These are phyloP conservation scores for Eudemis profundana DNA, from an alignment of 2,888 invertebrate species.

Conservation along the genomic window DNA sequence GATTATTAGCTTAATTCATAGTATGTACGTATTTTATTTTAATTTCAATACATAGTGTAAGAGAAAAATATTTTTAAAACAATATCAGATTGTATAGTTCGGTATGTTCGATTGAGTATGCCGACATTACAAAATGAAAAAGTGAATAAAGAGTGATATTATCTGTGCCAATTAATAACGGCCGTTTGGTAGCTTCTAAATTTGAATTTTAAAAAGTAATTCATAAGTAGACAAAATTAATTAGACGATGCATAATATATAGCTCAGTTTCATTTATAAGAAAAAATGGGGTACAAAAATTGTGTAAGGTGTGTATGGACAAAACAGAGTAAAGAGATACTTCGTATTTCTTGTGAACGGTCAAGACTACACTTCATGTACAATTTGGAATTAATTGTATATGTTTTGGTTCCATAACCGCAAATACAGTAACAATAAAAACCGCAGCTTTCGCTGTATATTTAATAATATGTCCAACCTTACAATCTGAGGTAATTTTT, in stretches of 20 bases:
- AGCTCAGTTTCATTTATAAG: slow-evolving; percentile 40
- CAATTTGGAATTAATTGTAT: too few species aligned
- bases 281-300: slow-evolving; percentile 53
- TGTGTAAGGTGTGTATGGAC: slow-evolving; percentile 47
- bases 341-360: not conserved
- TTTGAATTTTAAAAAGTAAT: slow-evolving; percentile 28
- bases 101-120: slow-evolving; percentile 4
- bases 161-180: slow-evolving; percentile 40
- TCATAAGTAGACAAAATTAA: slow-evolving; percentile 20
- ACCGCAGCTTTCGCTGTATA: too few species aligned
- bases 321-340: slow-evolving; percentile 41
- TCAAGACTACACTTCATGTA: not conserved
- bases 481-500: too few species aligned
- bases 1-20: slow-evolving; percentile 29
- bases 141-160: slow-evolving; percentile 32
- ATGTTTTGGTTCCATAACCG: too few species aligned
- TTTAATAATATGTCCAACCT: too few species aligned
- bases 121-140: slow-evolving; percentile 23
- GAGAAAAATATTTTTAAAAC: slow-evolving; percentile 15
- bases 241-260: slow-evolving; percentile 31
- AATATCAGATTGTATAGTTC: slow-evolving; percentile 23
- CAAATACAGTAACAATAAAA: too few species aligned
- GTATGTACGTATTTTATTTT: slow-evolving; percentile 23
- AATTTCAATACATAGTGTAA: slow-evolving; percentile 12
- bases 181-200: slow-evolving; percentile 35